A percentile compares a stretch with the other conserved stretches of the same genome.
phyloP scores from a whole-genome alignment of 2,797 vertebrate genomes.

The Miopithecus talapoin region DNA sequence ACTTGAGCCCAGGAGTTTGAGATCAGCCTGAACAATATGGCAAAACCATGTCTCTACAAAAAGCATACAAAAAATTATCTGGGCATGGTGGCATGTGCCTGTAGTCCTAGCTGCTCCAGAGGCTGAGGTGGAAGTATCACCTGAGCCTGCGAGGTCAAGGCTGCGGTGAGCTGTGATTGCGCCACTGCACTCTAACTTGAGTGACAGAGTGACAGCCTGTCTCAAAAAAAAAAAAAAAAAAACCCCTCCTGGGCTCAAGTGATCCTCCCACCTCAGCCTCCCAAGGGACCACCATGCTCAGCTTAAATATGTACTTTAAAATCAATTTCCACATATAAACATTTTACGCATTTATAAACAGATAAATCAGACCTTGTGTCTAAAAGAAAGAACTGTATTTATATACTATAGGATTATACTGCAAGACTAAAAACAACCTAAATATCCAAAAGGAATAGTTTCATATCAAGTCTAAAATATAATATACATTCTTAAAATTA shows the following conservation, averaged over 20 bases:
- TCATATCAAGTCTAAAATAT: neutral
- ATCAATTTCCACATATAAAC: neutral
- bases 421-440: neutral
- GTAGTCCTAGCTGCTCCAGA: neutral
- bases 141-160: neutral
- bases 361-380: neutral
- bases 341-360: slow-evolving; percentile 5
- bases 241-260: neutral
- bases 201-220: neutral
- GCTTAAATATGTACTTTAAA: neutral
- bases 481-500: neutral
- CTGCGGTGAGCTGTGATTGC: neutral
- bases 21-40: neutral
- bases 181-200: neutral
- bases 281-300: neutral
- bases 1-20: neutral
- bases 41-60: neutral
- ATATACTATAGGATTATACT: neutral
- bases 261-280: neutral
- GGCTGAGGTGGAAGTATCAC: neutral
- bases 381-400: neutral
- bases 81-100: neutral
- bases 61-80: neutral
- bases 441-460: neutral
- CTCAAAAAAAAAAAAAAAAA: neutral